Conservation (phyloP, 2,888 invertebrate genomes). For the Subacronicta megacephala region DNA sequence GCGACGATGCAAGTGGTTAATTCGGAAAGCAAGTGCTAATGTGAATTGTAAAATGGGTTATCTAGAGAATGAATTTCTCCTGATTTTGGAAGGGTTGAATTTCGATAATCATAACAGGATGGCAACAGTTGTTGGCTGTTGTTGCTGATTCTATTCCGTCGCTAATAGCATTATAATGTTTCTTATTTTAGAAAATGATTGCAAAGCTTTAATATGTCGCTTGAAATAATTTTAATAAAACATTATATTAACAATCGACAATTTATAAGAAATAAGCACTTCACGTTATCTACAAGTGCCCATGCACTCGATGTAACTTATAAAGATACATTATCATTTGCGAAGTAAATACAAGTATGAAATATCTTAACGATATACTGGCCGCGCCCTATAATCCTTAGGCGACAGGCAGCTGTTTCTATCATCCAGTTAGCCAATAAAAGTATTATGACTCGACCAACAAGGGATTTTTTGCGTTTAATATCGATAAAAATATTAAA, state of each 20-base stretch:
- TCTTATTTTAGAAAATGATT: conserved; percentile 25
- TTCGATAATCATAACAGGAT: conserved; percentile 3
- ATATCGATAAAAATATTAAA: conserved; percentile 12
- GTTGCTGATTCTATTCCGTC: conserved; percentile 13
- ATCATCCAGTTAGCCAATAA: background rate
- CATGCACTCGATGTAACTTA: conserved; percentile 24
- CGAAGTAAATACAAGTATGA: conserved; percentile 11
- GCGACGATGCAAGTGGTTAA: conserved; percentile 45
- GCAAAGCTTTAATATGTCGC: conserved; percentile 4
- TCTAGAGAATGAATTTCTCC: background rate
- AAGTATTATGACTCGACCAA: conserved; percentile 4
- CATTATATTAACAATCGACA: conserved; percentile 18
- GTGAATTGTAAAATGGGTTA: conserved; percentile 27
- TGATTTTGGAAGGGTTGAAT: background rate
- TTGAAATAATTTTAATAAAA: conserved; percentile 3
- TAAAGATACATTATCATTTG: conserved; percentile 44
- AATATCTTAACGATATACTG: conserved; percentile 19
- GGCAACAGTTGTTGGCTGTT: no score
- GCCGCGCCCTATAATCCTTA: conserved; percentile 36
- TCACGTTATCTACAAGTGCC: conserved; percentile 33
- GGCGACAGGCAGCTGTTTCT: conserved; percentile 17
- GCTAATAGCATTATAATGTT: background rate
- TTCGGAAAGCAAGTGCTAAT: conserved; percentile 36
- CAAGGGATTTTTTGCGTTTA: background rate
- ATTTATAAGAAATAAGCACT: conserved; percentile 27